phyloP scores from a whole-genome alignment of 2,113 vertebrate genomes.

The Notarius lentiginosus region DNA sequence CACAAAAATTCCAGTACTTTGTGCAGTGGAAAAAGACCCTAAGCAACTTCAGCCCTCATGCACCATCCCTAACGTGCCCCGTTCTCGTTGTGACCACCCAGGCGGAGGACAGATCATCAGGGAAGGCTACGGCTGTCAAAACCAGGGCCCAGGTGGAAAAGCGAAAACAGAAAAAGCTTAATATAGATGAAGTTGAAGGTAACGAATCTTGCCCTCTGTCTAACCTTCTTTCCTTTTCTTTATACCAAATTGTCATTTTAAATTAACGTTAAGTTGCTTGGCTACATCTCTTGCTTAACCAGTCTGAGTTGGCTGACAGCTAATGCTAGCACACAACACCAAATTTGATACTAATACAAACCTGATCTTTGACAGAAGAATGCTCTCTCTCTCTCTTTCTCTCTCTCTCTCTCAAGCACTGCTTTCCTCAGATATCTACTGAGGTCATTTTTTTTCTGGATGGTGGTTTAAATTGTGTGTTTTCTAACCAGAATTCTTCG shows the following conservation, averaged over 20 bases:
- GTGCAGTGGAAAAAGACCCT: slow-evolving; percentile 31
- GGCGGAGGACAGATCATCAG: slow-evolving; percentile 92
- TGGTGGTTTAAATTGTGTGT: slow-evolving; percentile 43
- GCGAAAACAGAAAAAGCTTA: slow-evolving; percentile 97
- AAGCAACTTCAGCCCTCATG: slow-evolving; percentile 42
- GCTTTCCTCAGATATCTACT: slow-evolving; percentile 46
- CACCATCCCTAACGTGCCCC: slow-evolving; percentile 64
- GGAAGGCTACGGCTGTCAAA: slow-evolving; percentile 90
- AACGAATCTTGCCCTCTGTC: slow-evolving; percentile 60
- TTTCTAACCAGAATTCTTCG: slow-evolving; percentile 89
- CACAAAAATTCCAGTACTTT: background rate
- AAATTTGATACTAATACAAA: slow-evolving; percentile 25
- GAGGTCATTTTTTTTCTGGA: background rate
- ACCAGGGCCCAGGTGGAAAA: slow-evolving; percentile 86
- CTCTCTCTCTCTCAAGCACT: slow-evolving; percentile 51
- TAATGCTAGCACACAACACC: slow-evolving; percentile 64
- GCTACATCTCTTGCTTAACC: slow-evolving; percentile 52
- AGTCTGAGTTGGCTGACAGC: slow-evolving; percentile 59
- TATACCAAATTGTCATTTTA: slow-evolving; percentile 10
- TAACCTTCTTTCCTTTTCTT: slow-evolving; percentile 36
- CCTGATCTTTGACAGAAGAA: slow-evolving; percentile 57
- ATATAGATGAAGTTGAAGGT: slow-evolving; percentile 99
- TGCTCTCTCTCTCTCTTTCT: slow-evolving; percentile 51
- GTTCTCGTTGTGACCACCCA: slow-evolving; percentile 80
- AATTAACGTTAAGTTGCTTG: slow-evolving; percentile 49